phyloP scores from a whole-genome alignment of 2,797 vertebrate species.

The Fistularia commersonii region DNA sequence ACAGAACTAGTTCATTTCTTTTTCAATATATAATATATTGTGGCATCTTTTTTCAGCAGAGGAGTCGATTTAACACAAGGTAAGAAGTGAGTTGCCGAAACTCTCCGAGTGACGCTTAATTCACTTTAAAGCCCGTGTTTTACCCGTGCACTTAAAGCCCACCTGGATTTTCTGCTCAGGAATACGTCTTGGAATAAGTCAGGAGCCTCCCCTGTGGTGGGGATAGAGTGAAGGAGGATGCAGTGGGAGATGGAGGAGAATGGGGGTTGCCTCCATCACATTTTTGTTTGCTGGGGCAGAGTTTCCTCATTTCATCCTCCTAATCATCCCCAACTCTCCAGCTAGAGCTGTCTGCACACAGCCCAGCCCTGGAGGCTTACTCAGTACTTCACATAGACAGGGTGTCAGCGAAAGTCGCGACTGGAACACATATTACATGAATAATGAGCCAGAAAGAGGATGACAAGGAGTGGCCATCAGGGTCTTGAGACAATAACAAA shows the following conservation, averaged over 20 bases:
- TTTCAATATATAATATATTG: slow-evolving; percentile 50
- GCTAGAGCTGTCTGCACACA: slow-evolving; percentile 17
- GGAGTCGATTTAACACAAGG: slow-evolving; percentile 61
- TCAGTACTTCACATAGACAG: slow-evolving; percentile 67
- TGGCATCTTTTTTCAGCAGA: slow-evolving; percentile 29
- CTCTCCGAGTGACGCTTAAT: slow-evolving; percentile 55
- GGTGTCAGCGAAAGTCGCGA: slow-evolving; percentile 65
- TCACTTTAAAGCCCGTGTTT: slow-evolving; percentile 61
- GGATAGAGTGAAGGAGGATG: slow-evolving; percentile 27
- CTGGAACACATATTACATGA: slow-evolving; percentile 72
- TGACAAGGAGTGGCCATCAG: slow-evolving; percentile 57
- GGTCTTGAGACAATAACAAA: slow-evolving; percentile 38
- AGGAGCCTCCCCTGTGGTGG: slow-evolving; percentile 55
- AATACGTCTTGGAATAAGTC: slow-evolving; percentile 54
- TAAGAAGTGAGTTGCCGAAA: slow-evolving; percentile 49
- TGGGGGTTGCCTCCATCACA: slow-evolving; percentile 45
- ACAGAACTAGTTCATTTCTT: slow-evolving; percentile 66
- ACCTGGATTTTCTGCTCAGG: slow-evolving; percentile 59
- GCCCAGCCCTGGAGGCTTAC: slow-evolving; percentile 55
- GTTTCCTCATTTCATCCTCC: slow-evolving; percentile 42
- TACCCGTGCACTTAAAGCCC: slow-evolving; percentile 59
- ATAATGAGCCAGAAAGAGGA: slow-evolving; percentile 69
- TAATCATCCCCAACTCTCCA: slow-evolving; percentile 36
- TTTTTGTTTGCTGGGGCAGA: slow-evolving; percentile 53
- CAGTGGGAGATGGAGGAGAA: slow-evolving; percentile 13